These are phyloP conservation scores for Celastrina argiolus DNA, from an alignment of 2,888 invertebrate species.

Conservation along the genomic window DNA sequence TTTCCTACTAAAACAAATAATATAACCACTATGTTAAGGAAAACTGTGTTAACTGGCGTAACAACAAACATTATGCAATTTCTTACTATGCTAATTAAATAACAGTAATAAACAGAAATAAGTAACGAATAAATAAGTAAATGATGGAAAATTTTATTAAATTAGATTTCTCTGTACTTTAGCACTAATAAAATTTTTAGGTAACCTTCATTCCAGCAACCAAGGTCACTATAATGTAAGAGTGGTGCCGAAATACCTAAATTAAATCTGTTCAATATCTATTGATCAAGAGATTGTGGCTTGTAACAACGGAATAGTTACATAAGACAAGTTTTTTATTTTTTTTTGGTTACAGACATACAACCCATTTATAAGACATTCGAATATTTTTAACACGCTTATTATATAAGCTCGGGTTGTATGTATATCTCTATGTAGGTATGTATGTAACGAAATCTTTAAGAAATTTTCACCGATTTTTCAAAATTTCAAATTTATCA, in stretches of 20 bases:
- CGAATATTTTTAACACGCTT: no score
- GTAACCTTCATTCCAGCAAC: neutral
- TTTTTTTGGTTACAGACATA: neutral
- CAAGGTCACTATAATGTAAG: neutral
- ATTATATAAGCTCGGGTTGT: no score
- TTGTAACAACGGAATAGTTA: neutral
- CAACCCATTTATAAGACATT: neutral
- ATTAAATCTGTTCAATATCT: neutral
- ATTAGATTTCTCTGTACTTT: neutral
- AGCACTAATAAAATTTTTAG: neutral
- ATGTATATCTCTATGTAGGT: no score
- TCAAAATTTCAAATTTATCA: no score
- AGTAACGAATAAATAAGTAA: neutral
- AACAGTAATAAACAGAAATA: neutral
- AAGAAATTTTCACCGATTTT: no score
- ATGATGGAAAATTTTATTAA: neutral
- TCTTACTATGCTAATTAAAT: neutral
- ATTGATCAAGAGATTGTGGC: neutral
- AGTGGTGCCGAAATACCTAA: neutral
- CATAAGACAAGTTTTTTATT: neutral
- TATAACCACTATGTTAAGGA: no score
- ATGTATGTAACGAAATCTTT: no score
- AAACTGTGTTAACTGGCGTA: no score
- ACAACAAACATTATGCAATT: no score
- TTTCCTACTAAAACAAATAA: no score